phyloP scores from a whole-genome alignment of 2,113 vertebrate species.

The Podarcis raffonei region DNA sequence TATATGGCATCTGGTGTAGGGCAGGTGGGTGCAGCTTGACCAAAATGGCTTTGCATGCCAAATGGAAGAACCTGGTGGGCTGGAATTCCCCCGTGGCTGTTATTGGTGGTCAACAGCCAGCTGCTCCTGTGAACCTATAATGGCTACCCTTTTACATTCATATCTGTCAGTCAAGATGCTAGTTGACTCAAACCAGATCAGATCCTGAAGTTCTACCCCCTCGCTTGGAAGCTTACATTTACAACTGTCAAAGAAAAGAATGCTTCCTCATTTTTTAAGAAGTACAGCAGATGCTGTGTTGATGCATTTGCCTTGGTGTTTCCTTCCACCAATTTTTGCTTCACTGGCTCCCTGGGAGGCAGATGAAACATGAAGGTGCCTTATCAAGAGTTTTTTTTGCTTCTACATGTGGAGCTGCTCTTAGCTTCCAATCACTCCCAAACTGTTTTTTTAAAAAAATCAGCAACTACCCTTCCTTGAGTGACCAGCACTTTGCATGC shows the following conservation, averaged over 20 bases:
- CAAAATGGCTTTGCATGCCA: too few species aligned
- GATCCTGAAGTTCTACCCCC: too few species aligned
- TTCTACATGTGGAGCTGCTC: background rate
- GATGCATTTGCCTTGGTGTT: background rate
- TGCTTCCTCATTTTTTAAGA: background rate
- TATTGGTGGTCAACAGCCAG: background rate
- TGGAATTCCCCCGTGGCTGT: too few species aligned
- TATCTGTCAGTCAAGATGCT: background rate
- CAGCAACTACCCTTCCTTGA: background rate
- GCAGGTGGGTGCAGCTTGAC: too few species aligned
- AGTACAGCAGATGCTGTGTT: background rate
- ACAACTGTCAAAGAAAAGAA: background rate
- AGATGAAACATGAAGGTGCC: background rate
- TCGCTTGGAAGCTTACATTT: background rate
- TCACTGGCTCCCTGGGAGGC: too few species aligned
- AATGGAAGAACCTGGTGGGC: too few species aligned
- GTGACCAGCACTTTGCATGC: background rate
- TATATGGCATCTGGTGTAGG: too few species aligned
- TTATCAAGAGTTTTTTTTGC: background rate
- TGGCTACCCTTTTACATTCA: too few species aligned
- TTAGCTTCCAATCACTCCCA: background rate
- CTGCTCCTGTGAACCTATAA: background rate
- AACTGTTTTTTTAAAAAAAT: background rate
- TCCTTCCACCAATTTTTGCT: background rate
- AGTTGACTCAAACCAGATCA: background rate